These are phyloP conservation scores for Centropristis striata DNA, from an alignment of 2,113 vertebrate genomes.

Conservation along the genomic window DNA sequence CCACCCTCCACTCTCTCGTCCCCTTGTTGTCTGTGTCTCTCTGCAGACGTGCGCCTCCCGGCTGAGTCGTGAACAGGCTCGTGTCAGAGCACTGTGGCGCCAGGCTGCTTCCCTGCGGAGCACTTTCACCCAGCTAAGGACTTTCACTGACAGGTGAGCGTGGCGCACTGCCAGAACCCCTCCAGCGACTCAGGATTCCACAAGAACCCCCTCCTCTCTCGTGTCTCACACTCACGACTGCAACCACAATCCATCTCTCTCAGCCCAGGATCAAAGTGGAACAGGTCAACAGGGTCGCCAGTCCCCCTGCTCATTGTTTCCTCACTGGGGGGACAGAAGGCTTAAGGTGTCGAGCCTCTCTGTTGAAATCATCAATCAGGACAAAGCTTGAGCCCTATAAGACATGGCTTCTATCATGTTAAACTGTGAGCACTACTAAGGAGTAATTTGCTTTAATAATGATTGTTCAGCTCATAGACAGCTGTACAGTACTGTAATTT, in stretches of 20 bases:
- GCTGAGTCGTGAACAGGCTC: slow-evolving; percentile 65
- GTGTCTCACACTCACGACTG: slow-evolving; percentile 37
- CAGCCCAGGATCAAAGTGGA: slow-evolving; percentile 76
- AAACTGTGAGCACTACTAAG: slow-evolving; percentile 57
- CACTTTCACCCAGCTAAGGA: slow-evolving; percentile 81
- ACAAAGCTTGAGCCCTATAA: slow-evolving; percentile 42
- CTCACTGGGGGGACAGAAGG: slow-evolving; percentile 53
- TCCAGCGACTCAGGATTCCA: slow-evolving; percentile 37
- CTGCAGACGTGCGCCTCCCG: slow-evolving; percentile 67
- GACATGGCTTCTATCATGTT: slow-evolving; percentile 55
- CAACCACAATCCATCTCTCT: slow-evolving; percentile 60
- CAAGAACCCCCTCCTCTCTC: slow-evolving; percentile 35
- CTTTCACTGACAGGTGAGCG: slow-evolving; percentile 81
- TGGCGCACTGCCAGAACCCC: slow-evolving; percentile 64
- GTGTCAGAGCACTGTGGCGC: slow-evolving; percentile 83
- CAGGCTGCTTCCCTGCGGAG: slow-evolving; percentile 85
- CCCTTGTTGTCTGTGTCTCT: slow-evolving; percentile 34
- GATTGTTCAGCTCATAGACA: slow-evolving; percentile 69
- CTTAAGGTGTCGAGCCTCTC: slow-evolving; percentile 62
- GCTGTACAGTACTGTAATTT: slow-evolving; percentile 42
- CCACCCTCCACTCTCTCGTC: slow-evolving; percentile 21
- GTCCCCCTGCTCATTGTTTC: slow-evolving; percentile 61
- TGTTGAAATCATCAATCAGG: slow-evolving; percentile 76
- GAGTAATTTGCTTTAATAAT: slow-evolving; percentile 74
- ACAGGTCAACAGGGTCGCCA: slow-evolving; percentile 64